Evolutionary conservation across 2,888 invertebrate genomes (phyloP), one percentile per base, ranked within the genome.

Genomic region (Sphaeridia pumilis): DNA sequence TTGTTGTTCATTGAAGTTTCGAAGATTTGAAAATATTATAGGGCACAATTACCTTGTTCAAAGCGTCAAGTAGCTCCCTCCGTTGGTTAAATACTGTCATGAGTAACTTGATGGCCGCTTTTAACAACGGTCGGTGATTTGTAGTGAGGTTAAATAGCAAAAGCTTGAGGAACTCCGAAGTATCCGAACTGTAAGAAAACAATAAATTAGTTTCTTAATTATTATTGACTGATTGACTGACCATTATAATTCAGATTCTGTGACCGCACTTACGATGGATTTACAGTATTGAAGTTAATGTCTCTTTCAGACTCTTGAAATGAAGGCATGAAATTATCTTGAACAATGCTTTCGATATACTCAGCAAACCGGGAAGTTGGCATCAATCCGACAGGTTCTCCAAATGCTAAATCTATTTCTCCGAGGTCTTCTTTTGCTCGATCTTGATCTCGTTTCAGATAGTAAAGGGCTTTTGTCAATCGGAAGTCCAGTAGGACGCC

Each of bases 401-500:
- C 75, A 27, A 51, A 78, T 65, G 52, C 73, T 20, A 60, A 50
- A 24, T 45, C 70, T 54, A 76, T 76, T 3, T 71, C 71, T 4
- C n/a, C n/a, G n/a, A 69, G 68, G 63, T 71, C 72, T 3, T 22
- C 35, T 14, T 55, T 49, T 67, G 17, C 38, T 31, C 7, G 31
- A 20, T 56, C 49, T 55, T 67, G 67, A 78, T 94, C 92, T 68
- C 86, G 82, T 74, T 95, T 97, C 75, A 98, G 98, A 70, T 95
- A 94, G 55, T 94, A 93, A 46, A 98, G 77, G 53, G 97, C 77
- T 66, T 94, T 93, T 67, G 95, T 95, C 67, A 98, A 95, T 58
- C 97, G 81, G 73, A 94, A 98, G 75, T 98, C 98, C 66, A 98
- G 75, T 65, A 97, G 82, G 4, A 98, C 95, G 74, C 98, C 93